Evolutionary conservation across 1,140 invertebrate species (phyloP).

Genomic region (Drosophila sechellia): DNA sequence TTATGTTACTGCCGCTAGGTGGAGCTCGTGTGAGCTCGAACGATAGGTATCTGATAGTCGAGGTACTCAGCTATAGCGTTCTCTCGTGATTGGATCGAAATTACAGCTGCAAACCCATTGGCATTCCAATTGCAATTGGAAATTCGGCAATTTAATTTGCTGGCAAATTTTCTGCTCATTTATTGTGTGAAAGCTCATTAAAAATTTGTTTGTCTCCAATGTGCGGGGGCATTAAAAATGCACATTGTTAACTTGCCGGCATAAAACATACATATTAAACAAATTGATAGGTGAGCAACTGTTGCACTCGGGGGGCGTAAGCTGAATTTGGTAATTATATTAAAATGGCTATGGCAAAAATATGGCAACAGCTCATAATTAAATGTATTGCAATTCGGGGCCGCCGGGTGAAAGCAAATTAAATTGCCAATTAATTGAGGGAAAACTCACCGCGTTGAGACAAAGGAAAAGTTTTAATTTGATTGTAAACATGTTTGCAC

Average conservation of each 20-base stretch:
- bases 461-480: constrained; percentile 50
- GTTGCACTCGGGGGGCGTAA: constrained; percentile 34
- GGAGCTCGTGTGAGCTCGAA: too few species aligned
- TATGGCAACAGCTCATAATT: constrained; percentile 32
- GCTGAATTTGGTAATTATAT: constrained; percentile 59
- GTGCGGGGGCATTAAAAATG: constrained; percentile 45
- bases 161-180: constrained; percentile 48
- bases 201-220: constrained; percentile 53
- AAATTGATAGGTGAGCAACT: constrained; percentile 59
- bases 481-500: constrained; percentile 14
- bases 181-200: constrained; percentile 65
- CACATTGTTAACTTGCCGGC: constrained; percentile 49
- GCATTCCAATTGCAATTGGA: constrained; percentile 11
- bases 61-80: too few species aligned
- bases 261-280: constrained; percentile 17
- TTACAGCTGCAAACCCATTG: constrained; percentile 10
- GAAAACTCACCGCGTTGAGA: constrained; percentile 21
- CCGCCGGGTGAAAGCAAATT: constrained; percentile 27
- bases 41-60: too few species aligned
- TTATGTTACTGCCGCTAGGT: too few species aligned
- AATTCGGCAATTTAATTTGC: constrained; percentile 50
- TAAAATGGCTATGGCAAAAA: constrained; percentile 63
- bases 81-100: background rate
- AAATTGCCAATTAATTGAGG: constrained; percentile 44
- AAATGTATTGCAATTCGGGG: constrained; percentile 44